These are phyloP conservation scores for Matsumurasca onukii DNA, from an alignment of 1,140 invertebrate species.

Conservation along the genomic window DNA sequence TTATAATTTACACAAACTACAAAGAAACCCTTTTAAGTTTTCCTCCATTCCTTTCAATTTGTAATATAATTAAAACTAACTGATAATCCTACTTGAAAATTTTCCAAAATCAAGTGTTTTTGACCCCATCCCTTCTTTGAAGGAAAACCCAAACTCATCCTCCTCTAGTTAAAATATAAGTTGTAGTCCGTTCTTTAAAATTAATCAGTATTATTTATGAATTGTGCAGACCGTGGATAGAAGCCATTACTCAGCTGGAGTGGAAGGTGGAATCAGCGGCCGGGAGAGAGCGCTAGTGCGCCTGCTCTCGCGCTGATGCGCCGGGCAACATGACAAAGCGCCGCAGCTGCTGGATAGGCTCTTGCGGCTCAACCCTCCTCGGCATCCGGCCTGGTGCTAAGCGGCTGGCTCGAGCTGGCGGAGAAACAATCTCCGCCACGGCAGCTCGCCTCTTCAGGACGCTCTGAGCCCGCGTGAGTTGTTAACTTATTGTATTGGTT, in stretches of 20 bases:
- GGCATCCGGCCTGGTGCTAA: slow-evolving; percentile 64
- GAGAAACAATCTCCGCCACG: slow-evolving; percentile 49
- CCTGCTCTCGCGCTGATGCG: slow-evolving; percentile 70
- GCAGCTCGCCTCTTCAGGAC: slow-evolving; percentile 51
- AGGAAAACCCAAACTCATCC: not conserved
- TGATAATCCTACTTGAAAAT: too few relatives aligned
- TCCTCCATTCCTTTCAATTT: too few relatives aligned
- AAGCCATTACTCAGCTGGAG: slow-evolving; percentile 71
- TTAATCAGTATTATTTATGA: too few relatives aligned
- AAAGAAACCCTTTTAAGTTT: too few relatives aligned
- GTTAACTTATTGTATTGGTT: too few relatives aligned
- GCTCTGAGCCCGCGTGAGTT: too few relatives aligned
- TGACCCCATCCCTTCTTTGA: not conserved
- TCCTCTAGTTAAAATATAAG: too few relatives aligned
- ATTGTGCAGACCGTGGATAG: slow-evolving; percentile 52
- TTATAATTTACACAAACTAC: too few relatives aligned
- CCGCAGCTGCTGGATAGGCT: slow-evolving; percentile 79
- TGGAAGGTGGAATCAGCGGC: slow-evolving; percentile 68
- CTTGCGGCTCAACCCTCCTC: slow-evolving; percentile 66
- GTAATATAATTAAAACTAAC: too few relatives aligned
- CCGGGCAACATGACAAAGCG: slow-evolving; percentile 73
- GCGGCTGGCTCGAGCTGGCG: slow-evolving; percentile 77
- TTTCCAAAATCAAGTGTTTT: slow-evolving; percentile 19
- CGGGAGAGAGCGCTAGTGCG: slow-evolving; percentile 63
- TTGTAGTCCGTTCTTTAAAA: too few relatives aligned